Evolutionary conservation across 2,888 invertebrate species (phyloP).

Genomic region (Chrysotoxum bicinctum): DNA sequence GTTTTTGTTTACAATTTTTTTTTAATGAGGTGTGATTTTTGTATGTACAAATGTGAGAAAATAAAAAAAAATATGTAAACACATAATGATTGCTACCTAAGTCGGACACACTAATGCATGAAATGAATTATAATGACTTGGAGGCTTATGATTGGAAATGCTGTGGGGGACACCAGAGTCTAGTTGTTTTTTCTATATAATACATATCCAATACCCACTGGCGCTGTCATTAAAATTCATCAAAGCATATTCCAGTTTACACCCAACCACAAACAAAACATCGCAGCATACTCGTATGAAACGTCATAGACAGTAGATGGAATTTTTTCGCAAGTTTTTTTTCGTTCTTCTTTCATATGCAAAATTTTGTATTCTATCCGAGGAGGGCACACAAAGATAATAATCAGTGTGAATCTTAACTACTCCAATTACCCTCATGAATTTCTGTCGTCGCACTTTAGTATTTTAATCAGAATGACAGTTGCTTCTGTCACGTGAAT

Average conservation of each 20-base stretch:
- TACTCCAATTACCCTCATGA: conserved; percentile 42
- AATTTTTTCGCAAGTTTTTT: conserved; percentile 15
- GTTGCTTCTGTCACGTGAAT: conserved; percentile 29
- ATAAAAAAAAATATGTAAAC: conserved; percentile 49
- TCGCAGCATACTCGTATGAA: conserved; percentile 28
- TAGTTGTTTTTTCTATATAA: neutral
- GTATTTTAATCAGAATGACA: conserved; percentile 1
- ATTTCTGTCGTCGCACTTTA: conserved; percentile 7
- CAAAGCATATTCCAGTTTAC: conserved; percentile 35
- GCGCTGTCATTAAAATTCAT: conserved; percentile 57
- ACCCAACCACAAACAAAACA: conserved; percentile 10
- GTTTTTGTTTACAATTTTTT: conserved; percentile 7
- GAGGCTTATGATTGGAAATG: conserved; percentile 26
- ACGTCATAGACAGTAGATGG: conserved; percentile 28
- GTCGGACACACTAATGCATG: conserved; percentile 26
- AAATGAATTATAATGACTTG: conserved; percentile 49
- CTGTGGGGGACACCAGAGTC: conserved; percentile 1
- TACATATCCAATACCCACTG: neutral
- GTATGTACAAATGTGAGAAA: neutral
- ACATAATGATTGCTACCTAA: conserved; percentile 23
- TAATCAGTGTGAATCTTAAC: conserved; percentile 34
- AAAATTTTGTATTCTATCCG: conserved; percentile 12
- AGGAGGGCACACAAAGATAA: neutral
- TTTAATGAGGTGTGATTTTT: conserved; percentile 48
- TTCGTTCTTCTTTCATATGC: neutral